These are phyloP conservation scores for Enteromius treurensis DNA, from an alignment of 2,797 vertebrate genomes.

Conservation along the genomic window DNA sequence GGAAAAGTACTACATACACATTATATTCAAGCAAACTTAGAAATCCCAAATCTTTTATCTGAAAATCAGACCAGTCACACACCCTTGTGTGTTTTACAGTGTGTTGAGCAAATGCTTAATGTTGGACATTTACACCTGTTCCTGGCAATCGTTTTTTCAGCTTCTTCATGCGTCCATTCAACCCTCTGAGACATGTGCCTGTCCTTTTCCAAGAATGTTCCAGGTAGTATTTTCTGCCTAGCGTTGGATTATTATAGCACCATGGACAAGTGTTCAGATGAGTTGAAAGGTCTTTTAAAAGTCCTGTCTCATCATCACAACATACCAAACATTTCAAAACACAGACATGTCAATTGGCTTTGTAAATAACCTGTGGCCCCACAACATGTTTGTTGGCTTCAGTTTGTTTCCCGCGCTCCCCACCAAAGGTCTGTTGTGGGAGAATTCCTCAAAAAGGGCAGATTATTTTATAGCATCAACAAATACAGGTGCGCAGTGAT, in stretches of 20 bases:
- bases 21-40: constrained; percentile 15
- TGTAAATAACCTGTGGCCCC: too few species aligned
- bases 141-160: constrained; percentile 51
- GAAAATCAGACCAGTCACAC: not conserved
- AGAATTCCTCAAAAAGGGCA: not conserved
- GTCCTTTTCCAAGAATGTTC: constrained; percentile 61
- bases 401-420: not conserved
- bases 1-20: constrained; percentile 11
- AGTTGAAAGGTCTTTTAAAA: constrained; percentile 59
- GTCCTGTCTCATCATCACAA: constrained; percentile 3
- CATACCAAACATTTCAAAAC: constrained; percentile 25
- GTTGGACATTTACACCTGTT: constrained; percentile 42
- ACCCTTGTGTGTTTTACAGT: constrained; percentile 11
- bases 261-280: constrained; percentile 47
- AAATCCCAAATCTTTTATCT: constrained; percentile 14
- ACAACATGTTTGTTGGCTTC: not conserved
- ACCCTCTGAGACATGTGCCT: constrained; percentile 46
- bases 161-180: not conserved
- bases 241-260: constrained; percentile 67
- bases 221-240: constrained; percentile 66
- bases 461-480: not conserved
- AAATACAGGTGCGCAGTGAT: not conserved
- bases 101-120: constrained; percentile 46
- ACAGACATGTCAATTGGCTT: constrained; percentile 8
- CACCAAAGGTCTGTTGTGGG: not conserved